Conservation (phyloP, 1,140 invertebrate genomes). For the Stegodyphus mimosarum region DNA sequence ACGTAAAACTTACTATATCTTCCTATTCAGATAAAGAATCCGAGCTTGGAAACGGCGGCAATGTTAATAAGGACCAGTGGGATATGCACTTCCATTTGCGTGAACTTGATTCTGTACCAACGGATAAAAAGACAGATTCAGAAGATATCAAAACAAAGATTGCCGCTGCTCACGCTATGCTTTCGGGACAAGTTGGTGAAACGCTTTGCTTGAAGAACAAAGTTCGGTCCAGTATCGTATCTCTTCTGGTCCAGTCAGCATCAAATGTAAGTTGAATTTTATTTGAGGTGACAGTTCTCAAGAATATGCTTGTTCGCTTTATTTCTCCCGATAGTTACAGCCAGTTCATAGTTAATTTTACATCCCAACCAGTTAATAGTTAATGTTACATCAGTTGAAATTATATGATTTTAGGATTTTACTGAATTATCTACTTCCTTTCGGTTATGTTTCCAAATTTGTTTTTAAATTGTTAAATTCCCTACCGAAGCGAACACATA, state of each 20-base stretch:
- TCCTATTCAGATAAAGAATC: slow-evolving; percentile 49
- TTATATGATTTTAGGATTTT: not conserved
- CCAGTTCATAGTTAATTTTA: too few relatives aligned
- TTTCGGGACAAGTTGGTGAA: slow-evolving; percentile 77
- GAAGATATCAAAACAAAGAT: slow-evolving; percentile 55
- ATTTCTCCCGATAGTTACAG: not conserved
- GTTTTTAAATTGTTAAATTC: not conserved
- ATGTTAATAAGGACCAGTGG: slow-evolving; percentile 18
- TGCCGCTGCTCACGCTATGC: slow-evolving; percentile 30
- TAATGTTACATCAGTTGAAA: not conserved
- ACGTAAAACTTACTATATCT: slow-evolving; percentile 49
- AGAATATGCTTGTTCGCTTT: not conserved
- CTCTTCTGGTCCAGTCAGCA: slow-evolving; percentile 85
- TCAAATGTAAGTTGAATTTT: slow-evolving; percentile 74
- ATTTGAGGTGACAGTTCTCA: slow-evolving; percentile 19
- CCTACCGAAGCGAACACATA: not conserved
- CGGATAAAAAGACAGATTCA: slow-evolving; percentile 50
- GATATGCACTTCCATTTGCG: slow-evolving; percentile 55
- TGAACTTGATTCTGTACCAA: slow-evolving; percentile 36
- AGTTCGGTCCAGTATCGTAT: slow-evolving; percentile 91
- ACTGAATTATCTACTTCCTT: not conserved
- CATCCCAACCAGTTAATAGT: not conserved
- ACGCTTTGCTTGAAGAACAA: slow-evolving; percentile 89
- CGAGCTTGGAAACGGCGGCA: not conserved
- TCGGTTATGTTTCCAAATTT: not conserved